These are phyloP conservation scores for Diceros bicornis DNA, from an alignment of 2,797 vertebrate species.

Conservation along the genomic window DNA sequence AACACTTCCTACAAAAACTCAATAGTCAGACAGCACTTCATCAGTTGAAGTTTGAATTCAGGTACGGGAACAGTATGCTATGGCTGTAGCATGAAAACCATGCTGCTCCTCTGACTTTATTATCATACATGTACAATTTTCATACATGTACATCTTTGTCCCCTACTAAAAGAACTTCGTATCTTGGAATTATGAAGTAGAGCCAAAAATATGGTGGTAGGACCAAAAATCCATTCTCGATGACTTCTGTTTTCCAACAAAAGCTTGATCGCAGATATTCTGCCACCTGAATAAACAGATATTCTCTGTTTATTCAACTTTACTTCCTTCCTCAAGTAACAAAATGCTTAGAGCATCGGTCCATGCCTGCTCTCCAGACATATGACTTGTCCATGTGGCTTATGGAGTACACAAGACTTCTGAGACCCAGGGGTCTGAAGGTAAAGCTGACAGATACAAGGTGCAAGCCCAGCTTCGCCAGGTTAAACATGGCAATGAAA, in stretches of 20 bases:
- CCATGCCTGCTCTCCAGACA: background rate
- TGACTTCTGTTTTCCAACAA: background rate
- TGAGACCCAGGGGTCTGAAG: conserved; percentile 76
- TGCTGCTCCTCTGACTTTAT: background rate
- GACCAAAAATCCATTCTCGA: background rate
- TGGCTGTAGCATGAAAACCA: conserved; percentile 42
- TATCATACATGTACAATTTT: background rate
- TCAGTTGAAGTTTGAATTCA: conserved; percentile 85
- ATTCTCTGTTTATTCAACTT: background rate
- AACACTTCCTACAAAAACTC: conserved; percentile 86
- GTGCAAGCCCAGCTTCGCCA: conserved; percentile 85
- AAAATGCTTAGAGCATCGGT: background rate
- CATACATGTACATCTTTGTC: background rate
- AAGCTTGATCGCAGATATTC: background rate
- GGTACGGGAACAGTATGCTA: conserved; percentile 82
- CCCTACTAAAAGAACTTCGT: background rate
- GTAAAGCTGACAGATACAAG: conserved; percentile 85
- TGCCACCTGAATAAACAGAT: background rate
- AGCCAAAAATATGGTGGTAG: background rate
- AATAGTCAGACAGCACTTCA: conserved; percentile 88
- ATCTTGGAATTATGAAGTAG: background rate
- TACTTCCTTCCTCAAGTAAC: conserved; percentile 43
- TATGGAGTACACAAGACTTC: conserved; percentile 78
- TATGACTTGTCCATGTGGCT: conserved; percentile 20
- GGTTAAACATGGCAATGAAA: conserved; percentile 87